Percentiles rank a stretch among this genome's conserved stretches.
phyloP scores from a whole-genome alignment of 1,140 invertebrate species.

The Drosophila insularis region DNA sequence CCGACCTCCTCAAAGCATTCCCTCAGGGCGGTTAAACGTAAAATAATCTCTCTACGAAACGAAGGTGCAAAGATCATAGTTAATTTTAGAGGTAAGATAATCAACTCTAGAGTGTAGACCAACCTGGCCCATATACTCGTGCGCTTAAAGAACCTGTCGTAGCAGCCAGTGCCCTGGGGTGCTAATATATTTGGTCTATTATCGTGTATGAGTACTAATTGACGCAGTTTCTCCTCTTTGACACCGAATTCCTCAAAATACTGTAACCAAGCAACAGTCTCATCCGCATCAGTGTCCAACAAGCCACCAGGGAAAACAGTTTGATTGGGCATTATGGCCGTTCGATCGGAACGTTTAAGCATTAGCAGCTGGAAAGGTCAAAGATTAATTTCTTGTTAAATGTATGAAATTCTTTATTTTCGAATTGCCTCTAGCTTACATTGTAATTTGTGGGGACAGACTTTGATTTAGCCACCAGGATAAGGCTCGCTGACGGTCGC shows the following conservation, averaged over 20 bases:
- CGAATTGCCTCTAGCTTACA: constrained; percentile 20
- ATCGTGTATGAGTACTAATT: constrained; percentile 43
- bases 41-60: constrained; percentile 86
- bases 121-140: constrained; percentile 63
- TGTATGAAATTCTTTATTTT: background rate
- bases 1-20: constrained; percentile 97
- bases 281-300: constrained; percentile 54
- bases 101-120: constrained; percentile 37
- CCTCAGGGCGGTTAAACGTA: constrained; percentile 92
- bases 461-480: constrained; percentile 40
- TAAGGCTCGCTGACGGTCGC: constrained; percentile 58
- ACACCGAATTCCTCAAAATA: constrained; percentile 66
- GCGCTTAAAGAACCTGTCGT: constrained; percentile 65
- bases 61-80: constrained; percentile 42
- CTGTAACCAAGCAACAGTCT: constrained; percentile 52
- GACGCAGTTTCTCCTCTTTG: constrained; percentile 42
- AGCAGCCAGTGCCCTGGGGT: constrained; percentile 66
- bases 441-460: constrained; percentile 39
- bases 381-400: background rate
- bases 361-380: constrained; percentile 55
- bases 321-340: constrained; percentile 49
- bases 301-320: constrained; percentile 63
- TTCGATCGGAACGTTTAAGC: constrained; percentile 61
- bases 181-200: constrained; percentile 56
- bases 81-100: background rate